Base-by-base conservation (phyloP, 2,113 vertebrate genomes). In the Bombycilla garrulus region DNA sequence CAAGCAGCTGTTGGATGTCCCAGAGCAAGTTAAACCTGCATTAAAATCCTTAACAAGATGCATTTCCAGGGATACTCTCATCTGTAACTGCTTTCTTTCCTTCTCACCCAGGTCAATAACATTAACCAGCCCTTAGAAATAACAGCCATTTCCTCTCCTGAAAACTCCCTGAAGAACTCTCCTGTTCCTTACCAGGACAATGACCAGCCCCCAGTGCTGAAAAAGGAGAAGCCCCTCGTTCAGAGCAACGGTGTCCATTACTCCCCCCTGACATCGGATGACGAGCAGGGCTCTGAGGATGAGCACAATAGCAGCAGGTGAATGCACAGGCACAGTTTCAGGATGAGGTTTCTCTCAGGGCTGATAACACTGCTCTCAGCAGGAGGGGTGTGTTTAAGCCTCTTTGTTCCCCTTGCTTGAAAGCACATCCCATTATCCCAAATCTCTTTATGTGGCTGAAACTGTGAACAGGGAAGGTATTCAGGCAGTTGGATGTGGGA, bases 101-200 rank as follows among this genome's bases (percentile, higher is more conserved):
- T 96, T 92, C 70, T 76, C 92, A 53, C 81, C 58, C 96, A 99
- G 99, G 99, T 99, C 86, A 99, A 98, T 98, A 99, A 99, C 98
- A 99, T 99, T 95, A 99, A 99, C 97, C 99, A 99, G 97, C 99
- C 99, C 72, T 97, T 99, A 98, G 99, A 99, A 97, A 99, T 99
- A 96, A 99, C 99, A 6, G 99, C 99, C 97, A 99, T 99, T 98
- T 99, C 99, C 13, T 99, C 99, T 94, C 99, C 99, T 1, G 99
- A 99, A 97, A 99, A 98, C 92, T 99, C 99, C 23, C 98, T 99
- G 71, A 98, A 98, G 94, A 99, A 98, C 95, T 99, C 99, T 45
- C 97, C 96, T 15, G 97, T 98, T 38, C 98, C 98, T 12, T 98
- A 98, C 95, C 98, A 98, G 96, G 99, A 99, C 97, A 97, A 98